Evolutionary conservation across 2,797 vertebrate species (phyloP).

Genomic region (Cheirogaleus major): DNA sequence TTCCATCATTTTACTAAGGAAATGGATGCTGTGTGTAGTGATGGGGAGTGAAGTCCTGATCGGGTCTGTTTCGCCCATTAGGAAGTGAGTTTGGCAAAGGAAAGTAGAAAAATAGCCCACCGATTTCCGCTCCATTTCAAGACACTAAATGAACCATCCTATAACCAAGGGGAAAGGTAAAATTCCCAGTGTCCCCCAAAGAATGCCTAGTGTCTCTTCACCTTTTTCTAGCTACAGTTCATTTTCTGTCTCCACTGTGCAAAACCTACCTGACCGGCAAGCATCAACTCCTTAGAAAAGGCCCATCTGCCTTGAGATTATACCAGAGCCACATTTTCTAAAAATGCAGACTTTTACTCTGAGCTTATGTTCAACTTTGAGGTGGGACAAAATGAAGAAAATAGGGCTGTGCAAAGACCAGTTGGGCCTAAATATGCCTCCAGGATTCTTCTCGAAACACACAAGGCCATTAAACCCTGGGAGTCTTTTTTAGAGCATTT

Average conservation of each 20-base stretch:
- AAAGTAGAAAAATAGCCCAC: not conserved
- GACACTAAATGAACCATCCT: not conserved
- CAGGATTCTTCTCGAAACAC: conserved; percentile 26
- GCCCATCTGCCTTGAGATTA: conserved; percentile 6
- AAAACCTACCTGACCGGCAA: not conserved
- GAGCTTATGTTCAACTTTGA: conserved; percentile 67
- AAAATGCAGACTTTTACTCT: conserved; percentile 54
- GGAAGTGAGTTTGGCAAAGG: not conserved
- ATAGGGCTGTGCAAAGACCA: conserved; percentile 45
- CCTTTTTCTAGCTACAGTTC: not conserved
- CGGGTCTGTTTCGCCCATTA: not conserved
- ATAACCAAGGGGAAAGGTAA: not conserved
- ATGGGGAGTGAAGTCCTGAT: not conserved
- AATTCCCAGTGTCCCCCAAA: not conserved
- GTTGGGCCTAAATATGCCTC: conserved; percentile 52
- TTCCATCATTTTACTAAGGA: conserved; percentile 26
- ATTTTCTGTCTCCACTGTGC: not conserved
- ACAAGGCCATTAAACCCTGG: not conserved
- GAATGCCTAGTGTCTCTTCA: not conserved
- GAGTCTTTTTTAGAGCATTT: conserved; percentile 22
- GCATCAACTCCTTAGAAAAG: conserved; percentile 23
- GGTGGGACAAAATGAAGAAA: conserved; percentile 74
- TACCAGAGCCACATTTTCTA: conserved; percentile 44
- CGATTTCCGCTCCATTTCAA: conserved; percentile 34
- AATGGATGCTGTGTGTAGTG: not conserved